Conservation (phyloP, 2,888 invertebrate species). For the Himalopsyche anomala region DNA sequence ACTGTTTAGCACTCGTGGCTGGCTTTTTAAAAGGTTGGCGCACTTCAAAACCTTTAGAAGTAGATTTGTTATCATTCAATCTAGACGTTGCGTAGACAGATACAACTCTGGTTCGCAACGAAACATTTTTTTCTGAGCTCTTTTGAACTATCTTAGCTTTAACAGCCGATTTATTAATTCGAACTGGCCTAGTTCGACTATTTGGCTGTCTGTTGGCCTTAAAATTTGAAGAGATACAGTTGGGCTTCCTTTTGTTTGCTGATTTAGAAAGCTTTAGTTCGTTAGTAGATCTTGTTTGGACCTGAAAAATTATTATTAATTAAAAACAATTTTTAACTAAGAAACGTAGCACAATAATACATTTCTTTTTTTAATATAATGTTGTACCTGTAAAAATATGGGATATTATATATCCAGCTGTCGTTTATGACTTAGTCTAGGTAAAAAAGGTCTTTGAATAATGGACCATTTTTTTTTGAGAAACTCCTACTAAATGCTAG, state of each 20-base stretch:
- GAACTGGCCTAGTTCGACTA: slow-evolving; percentile 38
- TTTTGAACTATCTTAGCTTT: not conserved
- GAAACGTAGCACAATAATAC: not conserved
- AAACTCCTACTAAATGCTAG: no score
- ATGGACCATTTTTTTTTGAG: no score
- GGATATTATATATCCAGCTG: no score
- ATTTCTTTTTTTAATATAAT: no score
- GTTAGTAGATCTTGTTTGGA: slow-evolving; percentile 73
- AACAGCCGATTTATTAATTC: not conserved
- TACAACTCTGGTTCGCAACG: slow-evolving; percentile 66
- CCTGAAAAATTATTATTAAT: slow-evolving; percentile 66
- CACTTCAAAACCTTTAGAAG: slow-evolving; percentile 64
- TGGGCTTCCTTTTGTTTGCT: not conserved
- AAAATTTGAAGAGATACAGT: slow-evolving; percentile 20
- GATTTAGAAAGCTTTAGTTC: not conserved
- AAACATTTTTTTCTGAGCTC: slow-evolving; percentile 43
- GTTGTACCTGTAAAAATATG: no score
- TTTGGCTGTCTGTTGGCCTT: slow-evolving; percentile 28
- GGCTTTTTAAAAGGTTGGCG: not conserved
- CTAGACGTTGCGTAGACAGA: slow-evolving; percentile 66
- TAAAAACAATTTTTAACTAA: no score
- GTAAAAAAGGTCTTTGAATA: no score
- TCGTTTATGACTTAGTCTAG: no score
- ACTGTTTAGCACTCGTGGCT: no score
- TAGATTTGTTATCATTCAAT: slow-evolving; percentile 65